Conservation (phyloP, 2,113 vertebrate species). For the Zingel zingel region DNA sequence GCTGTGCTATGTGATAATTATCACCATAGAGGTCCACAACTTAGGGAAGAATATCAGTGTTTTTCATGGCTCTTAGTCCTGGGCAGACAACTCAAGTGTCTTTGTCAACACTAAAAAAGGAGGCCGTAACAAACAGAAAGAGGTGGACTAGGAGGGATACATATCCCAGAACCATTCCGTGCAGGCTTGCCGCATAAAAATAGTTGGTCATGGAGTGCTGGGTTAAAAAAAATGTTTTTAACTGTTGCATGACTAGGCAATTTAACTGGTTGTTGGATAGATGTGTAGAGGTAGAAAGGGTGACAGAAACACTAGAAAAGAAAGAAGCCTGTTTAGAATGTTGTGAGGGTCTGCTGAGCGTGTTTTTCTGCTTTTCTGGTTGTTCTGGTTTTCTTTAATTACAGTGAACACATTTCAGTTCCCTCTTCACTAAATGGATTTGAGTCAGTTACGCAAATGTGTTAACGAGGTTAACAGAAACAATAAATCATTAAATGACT, state of each 20-base stretch:
- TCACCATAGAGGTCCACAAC: neutral
- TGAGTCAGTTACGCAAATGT: neutral
- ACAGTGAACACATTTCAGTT: neutral
- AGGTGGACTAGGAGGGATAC: neutral
- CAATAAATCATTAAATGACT: neutral
- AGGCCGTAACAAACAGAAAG: neutral
- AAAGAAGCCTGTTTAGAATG: neutral
- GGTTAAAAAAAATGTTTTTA: neutral
- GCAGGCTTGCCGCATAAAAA: conserved; percentile 19
- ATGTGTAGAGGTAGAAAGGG: neutral
- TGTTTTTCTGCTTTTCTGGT: neutral
- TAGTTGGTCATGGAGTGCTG: neutral
- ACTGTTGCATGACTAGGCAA: neutral
- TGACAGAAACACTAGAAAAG: neutral
- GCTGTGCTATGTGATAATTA: neutral
- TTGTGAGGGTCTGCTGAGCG: no score
- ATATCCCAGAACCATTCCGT: conserved; percentile 1
- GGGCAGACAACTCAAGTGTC: neutral
- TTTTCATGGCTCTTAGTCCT: conserved; percentile 3
- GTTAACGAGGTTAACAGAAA: neutral
- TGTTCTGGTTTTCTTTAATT: neutral
- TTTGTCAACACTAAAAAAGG: neutral
- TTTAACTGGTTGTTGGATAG: neutral
- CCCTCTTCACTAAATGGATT: neutral
- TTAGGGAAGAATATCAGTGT: neutral